Evolutionary conservation across 2,888 invertebrate genomes (phyloP).

Genomic region (Incurvaria masculella): DNA sequence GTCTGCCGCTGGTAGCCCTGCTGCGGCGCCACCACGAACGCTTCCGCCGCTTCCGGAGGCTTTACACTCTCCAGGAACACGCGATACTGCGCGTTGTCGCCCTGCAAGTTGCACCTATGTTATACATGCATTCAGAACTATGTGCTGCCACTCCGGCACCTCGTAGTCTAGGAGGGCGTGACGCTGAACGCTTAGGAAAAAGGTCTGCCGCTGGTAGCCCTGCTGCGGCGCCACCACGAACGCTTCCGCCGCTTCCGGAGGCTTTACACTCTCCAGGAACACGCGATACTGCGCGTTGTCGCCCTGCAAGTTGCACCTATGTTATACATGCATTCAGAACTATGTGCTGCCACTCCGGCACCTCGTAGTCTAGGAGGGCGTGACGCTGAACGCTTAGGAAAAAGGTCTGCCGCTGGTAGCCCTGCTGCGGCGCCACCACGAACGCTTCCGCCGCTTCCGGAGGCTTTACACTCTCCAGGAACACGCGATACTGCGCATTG

Average conservation of each 20-base stretch:
- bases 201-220: slow-evolving; percentile 58
- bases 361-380: slow-evolving; percentile 57
- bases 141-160: slow-evolving; percentile 17
- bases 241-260: slow-evolving; percentile 38
- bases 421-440: slow-evolving; percentile 56
- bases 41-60: slow-evolving; percentile 35
- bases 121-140: background rate
- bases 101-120: too few relatives aligned
- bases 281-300: slow-evolving; percentile 57
- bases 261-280: slow-evolving; percentile 31
- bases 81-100: slow-evolving; percentile 55
- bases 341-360: slow-evolving; percentile 10
- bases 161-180: slow-evolving; percentile 59
- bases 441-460: slow-evolving; percentile 47
- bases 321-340: background rate
- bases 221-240: slow-evolving; percentile 59
- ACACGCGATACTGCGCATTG: slow-evolving; percentile 55
- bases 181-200: slow-evolving; percentile 55
- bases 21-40: slow-evolving; percentile 59
- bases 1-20: slow-evolving; percentile 58
- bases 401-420: slow-evolving; percentile 58
- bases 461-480: slow-evolving; percentile 33
- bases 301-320: slow-evolving; percentile 35
- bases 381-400: slow-evolving; percentile 55
- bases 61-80: slow-evolving; percentile 36